Percentiles rank a stretch among this genome's conserved stretches.
Conservation (phyloP, 1,140 invertebrate species). For the Ganaspis sp. region DNA sequence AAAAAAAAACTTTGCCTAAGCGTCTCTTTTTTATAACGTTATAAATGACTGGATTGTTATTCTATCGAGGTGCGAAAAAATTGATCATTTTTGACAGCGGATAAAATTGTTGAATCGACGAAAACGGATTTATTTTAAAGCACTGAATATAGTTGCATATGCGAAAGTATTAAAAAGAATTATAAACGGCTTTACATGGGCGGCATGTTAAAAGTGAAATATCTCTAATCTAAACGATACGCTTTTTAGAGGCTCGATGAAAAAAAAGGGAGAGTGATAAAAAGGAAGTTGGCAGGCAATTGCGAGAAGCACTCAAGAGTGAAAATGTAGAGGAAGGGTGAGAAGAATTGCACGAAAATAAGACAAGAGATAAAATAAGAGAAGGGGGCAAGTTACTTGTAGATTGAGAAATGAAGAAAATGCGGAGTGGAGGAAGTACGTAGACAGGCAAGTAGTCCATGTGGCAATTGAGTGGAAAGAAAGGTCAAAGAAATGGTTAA, state of each 20-base stretch:
- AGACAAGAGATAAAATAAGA: neutral
- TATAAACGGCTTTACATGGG: neutral
- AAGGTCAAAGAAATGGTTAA: neutral
- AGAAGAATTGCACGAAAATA: neutral
- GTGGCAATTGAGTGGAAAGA: slow-evolving; percentile 19
- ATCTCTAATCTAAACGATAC: neutral
- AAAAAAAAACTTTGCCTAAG: neutral
- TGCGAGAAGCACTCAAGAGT: slow-evolving; percentile 2
- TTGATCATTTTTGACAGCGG: slow-evolving; percentile 8
- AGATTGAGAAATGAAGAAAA: slow-evolving; percentile 4
- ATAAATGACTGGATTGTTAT: slow-evolving; percentile 16
- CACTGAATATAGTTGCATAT: neutral
- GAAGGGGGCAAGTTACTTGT: neutral
- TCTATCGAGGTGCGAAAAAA: slow-evolving; percentile 12
- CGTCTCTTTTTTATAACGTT: slow-evolving; percentile 2
- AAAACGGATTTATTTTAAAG: neutral
- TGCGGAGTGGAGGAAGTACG: neutral
- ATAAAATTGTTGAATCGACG: neutral
- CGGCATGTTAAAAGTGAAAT: neutral
- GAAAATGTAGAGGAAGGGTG: neutral
- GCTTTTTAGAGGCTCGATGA: neutral
- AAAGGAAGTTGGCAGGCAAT: slow-evolving; percentile 15
- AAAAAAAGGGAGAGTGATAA: neutral
- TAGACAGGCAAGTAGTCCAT: neutral
- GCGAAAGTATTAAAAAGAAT: neutral